These are phyloP conservation scores for Poecilia gillii DNA, from an alignment of 2,797 vertebrate species.

Conservation along the genomic window DNA sequence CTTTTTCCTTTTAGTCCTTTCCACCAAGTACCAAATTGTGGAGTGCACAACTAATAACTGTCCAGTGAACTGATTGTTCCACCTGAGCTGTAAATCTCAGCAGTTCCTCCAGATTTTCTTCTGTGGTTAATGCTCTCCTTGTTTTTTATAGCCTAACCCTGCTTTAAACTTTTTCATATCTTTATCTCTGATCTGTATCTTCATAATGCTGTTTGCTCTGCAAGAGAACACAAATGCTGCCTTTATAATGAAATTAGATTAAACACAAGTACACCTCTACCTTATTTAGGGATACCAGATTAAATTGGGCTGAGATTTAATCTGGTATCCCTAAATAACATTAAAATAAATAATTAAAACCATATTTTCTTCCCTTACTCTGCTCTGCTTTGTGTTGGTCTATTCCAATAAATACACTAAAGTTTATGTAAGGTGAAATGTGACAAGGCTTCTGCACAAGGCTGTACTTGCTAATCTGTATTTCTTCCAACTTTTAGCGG, in stretches of 20 bases:
- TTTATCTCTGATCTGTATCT: neutral
- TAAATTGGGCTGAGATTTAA: neutral
- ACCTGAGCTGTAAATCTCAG: neutral
- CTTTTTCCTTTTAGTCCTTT: neutral
- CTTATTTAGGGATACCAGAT: neutral
- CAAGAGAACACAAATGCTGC: neutral
- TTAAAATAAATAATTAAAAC: neutral
- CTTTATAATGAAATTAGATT: neutral
- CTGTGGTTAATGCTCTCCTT: neutral
- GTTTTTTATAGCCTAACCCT: neutral
- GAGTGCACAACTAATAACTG: neutral
- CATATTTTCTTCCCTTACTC: neutral
- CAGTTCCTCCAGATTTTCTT: neutral
- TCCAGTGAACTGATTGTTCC: neutral
- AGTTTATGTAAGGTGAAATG: neutral
- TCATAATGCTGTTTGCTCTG: neutral
- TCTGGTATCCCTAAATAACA: neutral
- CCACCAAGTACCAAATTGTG: neutral
- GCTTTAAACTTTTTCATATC: neutral
- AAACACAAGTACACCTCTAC: neutral
- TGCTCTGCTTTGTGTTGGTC: neutral
- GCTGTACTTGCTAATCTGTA: constrained; percentile 19
- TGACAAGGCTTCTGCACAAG: neutral
- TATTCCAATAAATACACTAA: neutral
- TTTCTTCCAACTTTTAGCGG: constrained; percentile 28